Base-by-base conservation (phyloP, 1,140 invertebrate genomes). In the Hormaphis cornu region DNA sequence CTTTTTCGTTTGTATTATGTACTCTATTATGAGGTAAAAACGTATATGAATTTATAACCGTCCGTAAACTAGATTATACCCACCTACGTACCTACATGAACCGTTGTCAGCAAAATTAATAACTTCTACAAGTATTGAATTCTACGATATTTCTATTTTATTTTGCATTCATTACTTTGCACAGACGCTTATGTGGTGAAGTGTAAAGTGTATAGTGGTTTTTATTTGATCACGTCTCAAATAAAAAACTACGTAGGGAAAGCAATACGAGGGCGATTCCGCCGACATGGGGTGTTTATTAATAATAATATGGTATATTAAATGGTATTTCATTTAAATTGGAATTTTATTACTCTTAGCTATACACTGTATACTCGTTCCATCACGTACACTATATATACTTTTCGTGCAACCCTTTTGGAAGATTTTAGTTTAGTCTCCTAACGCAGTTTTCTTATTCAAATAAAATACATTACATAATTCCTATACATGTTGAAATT, bases 321-420 rank as follows among this genome's bases (percentile, higher is more conserved):
- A 58, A 58, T 24, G 54, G 33, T 8, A 58, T 58, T 58, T 58
- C 35, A 58, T 58, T 58, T 40, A 58, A 58, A 24, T 58, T 58
- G 24, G 54, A 58, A 58, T 58, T 58, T 58, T 58, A 58, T 58
- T 58, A 37, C 54, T 58, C 22, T 58, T 14, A 24, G 18, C 35
- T 37, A n/a, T n/a, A n/a, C n/a, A n/a, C n/a, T n/a, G n/a, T n/a
- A n/a, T n/a, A n/a, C 40, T 35, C 33, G 54, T 58, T 40, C 14
- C 22, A 26, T 40, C 54, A 58, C 33, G 54, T 58, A 37, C 12
- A 37, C n/a, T 1, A 40, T 24, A 20, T n/a, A n/a, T 58, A 22
- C 12, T 40, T 9, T 12, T 58, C 9, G 8, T 54, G 24, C 24
- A 58, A 58, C 18, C 2, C n/a, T 26, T n/a, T 58, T 24, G 4